A percentile compares a stretch with the other conserved stretches of the same genome.
Conservation (phyloP, 2,797 vertebrate species). For the Eulemur albifrons region DNA sequence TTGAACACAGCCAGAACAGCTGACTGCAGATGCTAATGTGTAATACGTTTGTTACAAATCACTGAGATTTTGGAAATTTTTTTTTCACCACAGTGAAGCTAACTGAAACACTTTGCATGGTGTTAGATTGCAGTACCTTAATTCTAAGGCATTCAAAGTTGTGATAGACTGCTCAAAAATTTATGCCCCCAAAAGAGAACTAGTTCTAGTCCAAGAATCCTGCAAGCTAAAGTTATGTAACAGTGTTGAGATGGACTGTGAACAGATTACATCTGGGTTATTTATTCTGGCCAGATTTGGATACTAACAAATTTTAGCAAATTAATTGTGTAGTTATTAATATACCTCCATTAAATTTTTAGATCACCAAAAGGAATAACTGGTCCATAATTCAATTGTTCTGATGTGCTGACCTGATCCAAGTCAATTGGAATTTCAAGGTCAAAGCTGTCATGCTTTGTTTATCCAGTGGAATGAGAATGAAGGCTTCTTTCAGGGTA, state of each 20-base stretch:
- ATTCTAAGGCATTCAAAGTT: background rate
- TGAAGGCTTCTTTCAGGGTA: background rate
- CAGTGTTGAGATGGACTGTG: background rate
- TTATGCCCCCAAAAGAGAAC: background rate
- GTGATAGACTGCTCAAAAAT: background rate
- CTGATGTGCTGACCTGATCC: background rate
- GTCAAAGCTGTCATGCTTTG: background rate
- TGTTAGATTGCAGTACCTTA: background rate
- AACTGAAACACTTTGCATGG: background rate
- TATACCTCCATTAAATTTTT: background rate
- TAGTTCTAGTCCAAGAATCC: background rate
- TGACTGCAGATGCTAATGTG: fast-evolving
- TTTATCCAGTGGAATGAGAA: background rate
- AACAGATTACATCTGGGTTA: background rate
- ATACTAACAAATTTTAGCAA: background rate
- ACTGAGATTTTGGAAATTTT: background rate
- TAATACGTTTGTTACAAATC: background rate
- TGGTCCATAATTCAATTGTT: background rate
- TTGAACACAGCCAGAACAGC: background rate
- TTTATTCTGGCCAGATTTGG: background rate
- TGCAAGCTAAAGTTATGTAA: background rate
- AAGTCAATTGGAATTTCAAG: background rate
- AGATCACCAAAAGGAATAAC: background rate
- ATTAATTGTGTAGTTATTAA: background rate
- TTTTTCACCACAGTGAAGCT: background rate